These are phyloP conservation scores for Drosophila leontia DNA, from an alignment of 1,140 invertebrate genomes.

Conservation along the genomic window DNA sequence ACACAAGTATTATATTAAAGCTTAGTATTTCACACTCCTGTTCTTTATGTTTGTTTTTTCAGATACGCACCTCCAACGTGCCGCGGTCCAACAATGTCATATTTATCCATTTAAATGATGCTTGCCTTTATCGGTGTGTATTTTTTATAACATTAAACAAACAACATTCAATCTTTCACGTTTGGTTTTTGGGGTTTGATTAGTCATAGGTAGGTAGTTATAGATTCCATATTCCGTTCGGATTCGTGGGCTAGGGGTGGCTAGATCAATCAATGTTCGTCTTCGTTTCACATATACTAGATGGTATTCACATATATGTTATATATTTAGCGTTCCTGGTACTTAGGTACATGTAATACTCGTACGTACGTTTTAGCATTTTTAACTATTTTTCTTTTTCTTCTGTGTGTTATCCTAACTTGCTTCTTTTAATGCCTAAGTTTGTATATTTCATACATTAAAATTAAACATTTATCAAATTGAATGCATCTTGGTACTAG, in stretches of 20 bases:
- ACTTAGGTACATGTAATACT: slow-evolving; percentile 46
- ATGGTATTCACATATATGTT: slow-evolving; percentile 16
- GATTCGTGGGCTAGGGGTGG: slow-evolving; percentile 50
- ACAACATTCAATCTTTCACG: slow-evolving; percentile 66
- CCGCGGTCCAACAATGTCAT: slow-evolving; percentile 27
- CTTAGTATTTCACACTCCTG: slow-evolving; percentile 49
- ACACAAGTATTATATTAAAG: slow-evolving; percentile 54
- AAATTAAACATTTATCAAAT: slow-evolving; percentile 72
- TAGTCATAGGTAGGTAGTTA: slow-evolving; percentile 44
- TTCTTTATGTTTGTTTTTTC: not conserved
- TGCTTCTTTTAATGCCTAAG: slow-evolving; percentile 26
- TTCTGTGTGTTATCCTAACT: slow-evolving; percentile 16
- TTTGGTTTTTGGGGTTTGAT: slow-evolving; percentile 26
- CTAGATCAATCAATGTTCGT: slow-evolving; percentile 34
- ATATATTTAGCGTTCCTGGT: slow-evolving; percentile 30
- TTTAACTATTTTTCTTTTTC: slow-evolving; percentile 24
- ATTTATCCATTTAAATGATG: slow-evolving; percentile 4
- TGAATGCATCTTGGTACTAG: slow-evolving; percentile 75
- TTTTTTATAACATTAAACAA: slow-evolving; percentile 61
- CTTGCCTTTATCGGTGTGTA: slow-evolving; percentile 33
- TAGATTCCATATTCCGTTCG: slow-evolving; percentile 33
- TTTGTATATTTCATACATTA: slow-evolving; percentile 52
- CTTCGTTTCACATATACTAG: slow-evolving; percentile 20
- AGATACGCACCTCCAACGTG: slow-evolving; percentile 35
- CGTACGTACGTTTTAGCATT: slow-evolving; percentile 23